Conservation (phyloP, 1,140 invertebrate genomes). For the Nasonia vitripennis region DNA sequence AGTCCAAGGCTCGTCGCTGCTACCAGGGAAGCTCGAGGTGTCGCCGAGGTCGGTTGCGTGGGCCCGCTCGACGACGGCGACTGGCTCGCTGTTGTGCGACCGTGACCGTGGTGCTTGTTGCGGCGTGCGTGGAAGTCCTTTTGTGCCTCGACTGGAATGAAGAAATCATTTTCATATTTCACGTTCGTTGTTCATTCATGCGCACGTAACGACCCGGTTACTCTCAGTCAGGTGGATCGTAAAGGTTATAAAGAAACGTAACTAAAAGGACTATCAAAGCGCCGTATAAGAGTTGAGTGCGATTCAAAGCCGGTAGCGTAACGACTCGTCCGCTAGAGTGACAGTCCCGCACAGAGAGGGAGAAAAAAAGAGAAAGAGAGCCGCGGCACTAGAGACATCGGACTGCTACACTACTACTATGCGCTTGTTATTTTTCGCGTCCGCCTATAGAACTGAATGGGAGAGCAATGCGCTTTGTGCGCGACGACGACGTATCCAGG, state of each 20-base stretch:
- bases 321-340: neutral
- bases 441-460: neutral
- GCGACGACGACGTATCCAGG: slow-evolving; percentile 11
- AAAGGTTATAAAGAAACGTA: neutral
- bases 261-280: too few relatives aligned
- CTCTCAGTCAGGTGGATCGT: neutral
- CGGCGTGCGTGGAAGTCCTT: slow-evolving; percentile 85
- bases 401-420: neutral
- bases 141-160: slow-evolving; percentile 86
- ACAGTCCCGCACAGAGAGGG: neutral
- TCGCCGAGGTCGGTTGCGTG: slow-evolving; percentile 56
- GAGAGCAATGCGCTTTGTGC: neutral
- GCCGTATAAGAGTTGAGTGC: neutral
- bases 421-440: slow-evolving; percentile 6
- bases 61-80: neutral
- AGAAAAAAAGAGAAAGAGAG: neutral
- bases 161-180: neutral
- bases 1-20: slow-evolving; percentile 67
- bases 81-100: neutral
- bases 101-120: slow-evolving; percentile 65
- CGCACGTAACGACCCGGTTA: neutral
- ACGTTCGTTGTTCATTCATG: neutral
- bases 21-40: slow-evolving; percentile 66
- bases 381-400: neutral
- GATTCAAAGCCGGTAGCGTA: neutral